Conservation (phyloP, 53 echinoderm and acorn worm genomes). For the Temnopleurus reevesii region DNA sequence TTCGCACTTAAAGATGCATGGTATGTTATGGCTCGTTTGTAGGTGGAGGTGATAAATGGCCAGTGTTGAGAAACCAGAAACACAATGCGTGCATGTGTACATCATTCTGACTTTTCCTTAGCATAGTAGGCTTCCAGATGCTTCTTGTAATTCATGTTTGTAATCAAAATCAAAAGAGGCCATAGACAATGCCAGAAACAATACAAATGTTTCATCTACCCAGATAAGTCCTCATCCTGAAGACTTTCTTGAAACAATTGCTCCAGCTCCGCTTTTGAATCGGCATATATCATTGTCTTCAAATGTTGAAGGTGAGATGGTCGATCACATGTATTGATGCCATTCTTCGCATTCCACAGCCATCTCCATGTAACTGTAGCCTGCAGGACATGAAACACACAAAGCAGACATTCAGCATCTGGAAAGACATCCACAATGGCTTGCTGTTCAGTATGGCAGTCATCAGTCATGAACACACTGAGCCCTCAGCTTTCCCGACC, state of each 20-base stretch:
- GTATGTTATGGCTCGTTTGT: too few species aligned
- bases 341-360: not conserved
- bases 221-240: not conserved
- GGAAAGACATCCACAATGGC: not conserved
- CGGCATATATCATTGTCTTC: not conserved
- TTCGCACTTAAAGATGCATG: too few species aligned
- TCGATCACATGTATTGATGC: not conserved
- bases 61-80: too few species aligned
- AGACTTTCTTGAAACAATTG: not conserved
- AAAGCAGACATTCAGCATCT: not conserved
- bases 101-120: constrained; percentile 54
- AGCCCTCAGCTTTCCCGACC: not conserved
- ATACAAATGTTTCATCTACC: not conserved
- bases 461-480: not conserved
- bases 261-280: not conserved
- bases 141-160: constrained; percentile 66
- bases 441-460: not conserved
- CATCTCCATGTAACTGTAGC: not conserved
- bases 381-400: not conserved
- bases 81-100: too few species aligned
- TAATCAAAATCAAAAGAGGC: too few species aligned
- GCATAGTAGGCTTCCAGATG: constrained; percentile 60
- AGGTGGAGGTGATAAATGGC: too few species aligned
- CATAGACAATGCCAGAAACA: too few species aligned
- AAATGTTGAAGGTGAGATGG: not conserved